Evolutionary conservation across 2,113 vertebrate species (phyloP).

Genomic region (Cinclus cinclus): DNA sequence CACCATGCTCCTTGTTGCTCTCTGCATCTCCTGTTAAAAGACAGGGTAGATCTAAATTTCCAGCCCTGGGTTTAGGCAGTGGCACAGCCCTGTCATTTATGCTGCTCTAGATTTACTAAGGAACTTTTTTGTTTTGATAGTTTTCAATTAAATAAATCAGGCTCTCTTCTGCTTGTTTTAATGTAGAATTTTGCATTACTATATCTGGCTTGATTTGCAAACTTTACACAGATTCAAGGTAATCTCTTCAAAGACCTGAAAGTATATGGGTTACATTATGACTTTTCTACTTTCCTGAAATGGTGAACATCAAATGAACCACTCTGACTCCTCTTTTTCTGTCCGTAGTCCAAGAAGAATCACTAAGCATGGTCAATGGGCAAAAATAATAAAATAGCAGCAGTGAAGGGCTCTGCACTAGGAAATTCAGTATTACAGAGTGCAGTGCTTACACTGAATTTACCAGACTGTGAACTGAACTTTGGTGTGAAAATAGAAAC

Average conservation of each 20-base stretch:
- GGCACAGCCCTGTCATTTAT: background rate
- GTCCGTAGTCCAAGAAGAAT: background rate
- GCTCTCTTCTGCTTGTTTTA: background rate
- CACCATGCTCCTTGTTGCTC: background rate
- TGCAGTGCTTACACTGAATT: background rate
- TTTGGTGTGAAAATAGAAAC: background rate
- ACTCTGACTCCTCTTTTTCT: background rate
- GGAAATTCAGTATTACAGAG: background rate
- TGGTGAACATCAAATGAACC: background rate
- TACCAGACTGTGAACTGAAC: background rate
- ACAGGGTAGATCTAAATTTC: background rate
- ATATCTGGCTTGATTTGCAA: background rate
- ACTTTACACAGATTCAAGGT: background rate
- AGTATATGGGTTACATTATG: background rate
- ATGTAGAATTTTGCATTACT: background rate
- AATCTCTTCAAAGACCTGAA: background rate
- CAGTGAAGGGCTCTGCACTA: accelerated
- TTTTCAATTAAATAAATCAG: background rate
- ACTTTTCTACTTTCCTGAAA: background rate
- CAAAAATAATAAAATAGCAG: background rate
- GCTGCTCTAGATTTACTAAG: background rate
- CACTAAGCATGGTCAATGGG: background rate
- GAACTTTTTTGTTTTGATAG: background rate
- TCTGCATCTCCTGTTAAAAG: background rate
- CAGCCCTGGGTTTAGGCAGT: background rate